Conservation (phyloP, 2,797 vertebrate species). For the Botia kubotai region DNA sequence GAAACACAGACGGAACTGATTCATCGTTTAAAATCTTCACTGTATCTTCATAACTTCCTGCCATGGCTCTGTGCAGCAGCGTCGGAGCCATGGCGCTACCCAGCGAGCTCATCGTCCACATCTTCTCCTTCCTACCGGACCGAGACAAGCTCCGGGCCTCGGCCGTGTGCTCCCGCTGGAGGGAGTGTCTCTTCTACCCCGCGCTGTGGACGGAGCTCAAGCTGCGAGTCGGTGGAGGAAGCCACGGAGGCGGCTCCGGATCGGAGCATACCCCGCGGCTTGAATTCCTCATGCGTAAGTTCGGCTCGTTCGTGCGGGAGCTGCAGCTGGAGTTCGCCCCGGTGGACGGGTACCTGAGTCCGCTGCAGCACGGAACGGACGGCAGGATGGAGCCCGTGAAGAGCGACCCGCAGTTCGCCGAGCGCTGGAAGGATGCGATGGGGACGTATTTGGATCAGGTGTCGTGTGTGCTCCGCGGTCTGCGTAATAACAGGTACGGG, state of each 20-base stretch:
- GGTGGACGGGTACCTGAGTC: constrained; percentile 81
- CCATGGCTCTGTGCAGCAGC: constrained; percentile 90
- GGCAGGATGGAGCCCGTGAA: constrained; percentile 70
- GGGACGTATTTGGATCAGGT: constrained; percentile 91
- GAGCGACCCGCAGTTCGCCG: constrained; percentile 77
- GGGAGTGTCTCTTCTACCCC: constrained; percentile 96
- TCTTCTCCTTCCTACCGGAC: constrained; percentile 94
- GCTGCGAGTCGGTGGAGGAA: constrained; percentile 84
- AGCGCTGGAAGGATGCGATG: constrained; percentile 87
- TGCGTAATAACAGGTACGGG: constrained; percentile 90
- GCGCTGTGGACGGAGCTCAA: constrained; percentile 90
- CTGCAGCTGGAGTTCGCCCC: constrained; percentile 89
- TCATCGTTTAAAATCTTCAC: constrained; percentile 56
- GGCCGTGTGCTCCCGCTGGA: constrained; percentile 92
- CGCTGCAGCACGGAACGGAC: constrained; percentile 49
- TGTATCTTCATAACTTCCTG: constrained; percentile 60
- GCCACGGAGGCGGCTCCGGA: constrained; percentile 68
- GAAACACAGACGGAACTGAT: constrained; percentile 9
- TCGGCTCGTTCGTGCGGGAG: constrained; percentile 93
- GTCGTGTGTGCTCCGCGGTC: constrained; percentile 86
- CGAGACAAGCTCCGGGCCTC: constrained; percentile 96
- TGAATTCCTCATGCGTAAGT: constrained; percentile 96
- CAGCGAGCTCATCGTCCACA: constrained; percentile 96
- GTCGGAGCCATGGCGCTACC: constrained; percentile 94
- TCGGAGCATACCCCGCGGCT: constrained; percentile 85